These are phyloP conservation scores for Bostrychus sinensis DNA, from an alignment of 2,113 vertebrate species.

Conservation along the genomic window DNA sequence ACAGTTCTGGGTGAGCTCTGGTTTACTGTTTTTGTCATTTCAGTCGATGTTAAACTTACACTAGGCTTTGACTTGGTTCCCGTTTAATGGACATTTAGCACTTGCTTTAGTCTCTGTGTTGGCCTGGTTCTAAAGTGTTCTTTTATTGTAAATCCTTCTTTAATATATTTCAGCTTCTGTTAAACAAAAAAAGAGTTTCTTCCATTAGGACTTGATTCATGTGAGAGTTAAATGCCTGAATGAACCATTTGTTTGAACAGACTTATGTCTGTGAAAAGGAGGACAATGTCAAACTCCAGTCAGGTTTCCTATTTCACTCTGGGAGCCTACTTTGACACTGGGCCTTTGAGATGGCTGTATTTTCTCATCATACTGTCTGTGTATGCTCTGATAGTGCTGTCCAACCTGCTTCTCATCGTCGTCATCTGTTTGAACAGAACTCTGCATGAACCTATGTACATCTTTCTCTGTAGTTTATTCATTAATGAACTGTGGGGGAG, in stretches of 20 bases:
- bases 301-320: not conserved
- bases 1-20: too few species aligned
- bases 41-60: not conserved
- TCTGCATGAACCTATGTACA: slow-evolving; percentile 75
- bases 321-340: not conserved
- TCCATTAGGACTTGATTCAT: too few species aligned
- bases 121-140: too few species aligned
- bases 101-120: not conserved
- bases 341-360: not conserved
- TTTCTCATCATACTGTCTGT: slow-evolving; percentile 10
- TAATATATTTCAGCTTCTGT: too few species aligned
- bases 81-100: not conserved
- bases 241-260: too few species aligned
- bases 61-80: too few species aligned
- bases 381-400: not conserved
- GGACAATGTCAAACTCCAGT: not conserved
- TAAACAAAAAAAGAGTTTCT: too few species aligned
- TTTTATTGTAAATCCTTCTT: too few species aligned
- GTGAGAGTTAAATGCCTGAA: too few species aligned
- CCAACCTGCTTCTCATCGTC: slow-evolving; percentile 31
- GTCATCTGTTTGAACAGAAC: slow-evolving; percentile 58
- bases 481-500: slow-evolving; percentile 58
- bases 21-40: too few species aligned
- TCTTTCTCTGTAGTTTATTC: slow-evolving; percentile 67
- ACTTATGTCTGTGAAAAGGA: not conserved